Evolutionary conservation across 1,140 invertebrate species (phyloP).

Genomic region (Drosophila persimilis): DNA sequence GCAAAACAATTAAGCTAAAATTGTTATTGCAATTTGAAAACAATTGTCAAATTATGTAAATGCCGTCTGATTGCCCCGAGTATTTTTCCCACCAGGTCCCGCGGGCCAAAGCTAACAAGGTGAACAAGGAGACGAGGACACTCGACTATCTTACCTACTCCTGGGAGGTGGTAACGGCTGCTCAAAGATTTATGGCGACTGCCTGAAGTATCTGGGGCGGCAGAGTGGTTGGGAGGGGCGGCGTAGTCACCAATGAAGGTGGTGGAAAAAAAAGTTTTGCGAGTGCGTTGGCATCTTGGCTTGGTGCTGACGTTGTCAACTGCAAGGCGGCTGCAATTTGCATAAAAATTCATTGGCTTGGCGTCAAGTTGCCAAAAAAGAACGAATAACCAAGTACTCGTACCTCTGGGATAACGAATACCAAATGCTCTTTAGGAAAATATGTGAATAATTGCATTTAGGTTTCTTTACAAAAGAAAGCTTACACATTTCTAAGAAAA

Average conservation of each 20-base stretch:
- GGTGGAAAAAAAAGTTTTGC: constrained; percentile 52
- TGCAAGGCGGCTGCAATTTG: constrained; percentile 78
- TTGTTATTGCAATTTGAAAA: constrained; percentile 82
- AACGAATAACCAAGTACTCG: background rate
- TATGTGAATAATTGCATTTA: no score
- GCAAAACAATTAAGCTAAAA: constrained; percentile 82
- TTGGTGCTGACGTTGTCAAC: constrained; percentile 62
- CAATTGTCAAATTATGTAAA: constrained; percentile 82
- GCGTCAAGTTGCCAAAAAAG: constrained; percentile 59
- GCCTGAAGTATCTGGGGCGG: constrained; percentile 40
- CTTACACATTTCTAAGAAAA: no score
- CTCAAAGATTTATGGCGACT: constrained; percentile 74
- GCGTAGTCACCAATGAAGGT: no score
- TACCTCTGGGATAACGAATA: constrained; percentile 33
- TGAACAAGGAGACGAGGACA: constrained; percentile 49
- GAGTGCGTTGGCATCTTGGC: constrained; percentile 41
- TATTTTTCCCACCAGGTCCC: constrained; percentile 54
- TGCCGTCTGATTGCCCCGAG: constrained; percentile 73
- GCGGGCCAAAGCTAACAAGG: constrained; percentile 58
- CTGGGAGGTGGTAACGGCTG: constrained; percentile 34
- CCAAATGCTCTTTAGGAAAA: constrained; percentile 17
- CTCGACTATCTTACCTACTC: constrained; percentile 1
- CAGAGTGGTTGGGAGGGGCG: background rate
- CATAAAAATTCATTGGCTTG: constrained; percentile 80
- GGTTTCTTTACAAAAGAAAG: no score